Conservation (phyloP, 2,888 invertebrate genomes). For the Drepana falcataria region DNA sequence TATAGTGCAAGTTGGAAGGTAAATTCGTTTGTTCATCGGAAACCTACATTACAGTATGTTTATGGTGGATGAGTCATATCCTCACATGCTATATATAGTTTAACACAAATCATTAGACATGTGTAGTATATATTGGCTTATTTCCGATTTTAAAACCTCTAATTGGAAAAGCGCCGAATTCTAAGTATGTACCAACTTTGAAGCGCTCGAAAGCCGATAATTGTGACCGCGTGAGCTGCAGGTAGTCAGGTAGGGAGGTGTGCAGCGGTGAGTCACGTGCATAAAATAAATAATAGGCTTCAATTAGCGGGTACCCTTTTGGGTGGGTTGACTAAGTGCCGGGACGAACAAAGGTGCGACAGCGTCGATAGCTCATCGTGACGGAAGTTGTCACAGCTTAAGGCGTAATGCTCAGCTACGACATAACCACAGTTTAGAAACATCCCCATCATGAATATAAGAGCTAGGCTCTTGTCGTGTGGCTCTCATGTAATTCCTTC, state of each 20-base stretch:
- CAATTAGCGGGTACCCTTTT: conserved; percentile 48
- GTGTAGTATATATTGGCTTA: background rate
- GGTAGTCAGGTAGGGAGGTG: conserved; percentile 18
- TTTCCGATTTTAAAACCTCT: background rate
- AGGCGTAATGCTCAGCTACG: conserved; percentile 8
- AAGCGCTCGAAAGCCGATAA: background rate
- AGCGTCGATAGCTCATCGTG: conserved; percentile 42
- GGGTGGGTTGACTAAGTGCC: conserved; percentile 43
- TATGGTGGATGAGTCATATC: no score
- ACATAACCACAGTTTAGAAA: background rate
- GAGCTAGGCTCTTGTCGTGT: background rate
- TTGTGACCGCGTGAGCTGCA: background rate
- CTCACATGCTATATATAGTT: no score
- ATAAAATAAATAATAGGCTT: conserved; percentile 50
- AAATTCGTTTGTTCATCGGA: no score
- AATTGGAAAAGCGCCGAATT: background rate
- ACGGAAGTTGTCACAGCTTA: conserved; percentile 51
- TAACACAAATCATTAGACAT: no score
- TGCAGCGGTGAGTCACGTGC: conserved; percentile 36
- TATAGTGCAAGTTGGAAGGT: no score
- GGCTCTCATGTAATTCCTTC: no score
- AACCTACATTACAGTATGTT: no score
- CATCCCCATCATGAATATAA: background rate
- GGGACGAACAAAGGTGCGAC: conserved; percentile 52
- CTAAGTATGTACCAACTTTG: background rate